Percentiles rank a stretch among this genome's conserved stretches.
These are phyloP conservation scores for Brachionus plicatilis DNA, from an alignment of 1,140 invertebrate genomes.

Conservation along the genomic window DNA sequence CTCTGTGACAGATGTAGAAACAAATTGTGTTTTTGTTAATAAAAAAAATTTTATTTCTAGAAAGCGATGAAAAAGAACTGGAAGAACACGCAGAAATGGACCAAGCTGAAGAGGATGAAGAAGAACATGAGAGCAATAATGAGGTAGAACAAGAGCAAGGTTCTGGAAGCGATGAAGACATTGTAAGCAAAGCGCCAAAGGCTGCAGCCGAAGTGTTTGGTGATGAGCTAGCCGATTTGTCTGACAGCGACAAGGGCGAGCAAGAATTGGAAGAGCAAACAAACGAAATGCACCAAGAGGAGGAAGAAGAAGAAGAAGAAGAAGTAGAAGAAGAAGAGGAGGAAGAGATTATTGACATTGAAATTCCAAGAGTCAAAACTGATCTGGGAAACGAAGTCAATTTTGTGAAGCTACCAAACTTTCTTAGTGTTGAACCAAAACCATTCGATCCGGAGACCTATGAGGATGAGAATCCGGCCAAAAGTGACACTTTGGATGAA, in stretches of 20 bases:
- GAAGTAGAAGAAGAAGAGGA: conserved; percentile 31
- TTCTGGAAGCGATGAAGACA: neutral
- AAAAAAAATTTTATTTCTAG: neutral
- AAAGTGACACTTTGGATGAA: conserved; percentile 30
- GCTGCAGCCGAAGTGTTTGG: conserved; percentile 33
- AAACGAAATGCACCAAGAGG: neutral
- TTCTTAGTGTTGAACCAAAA: conserved; percentile 35
- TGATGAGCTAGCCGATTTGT: conserved; percentile 35
- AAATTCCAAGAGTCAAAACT: conserved; percentile 36
- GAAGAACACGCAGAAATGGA: neutral
- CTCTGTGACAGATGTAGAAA: too few relatives aligned
- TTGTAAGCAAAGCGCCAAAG: neutral
- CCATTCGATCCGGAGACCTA: conserved; percentile 29
- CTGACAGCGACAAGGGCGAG: conserved; percentile 9
- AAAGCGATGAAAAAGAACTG: neutral
- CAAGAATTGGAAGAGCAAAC: neutral
- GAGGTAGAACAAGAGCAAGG: neutral
- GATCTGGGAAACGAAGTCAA: conserved; percentile 33
- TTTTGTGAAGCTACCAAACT: conserved; percentile 36
- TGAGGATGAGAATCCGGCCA: conserved; percentile 12
- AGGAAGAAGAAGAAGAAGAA: conserved; percentile 23
- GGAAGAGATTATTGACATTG: neutral
- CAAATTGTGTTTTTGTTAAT: too few relatives aligned
- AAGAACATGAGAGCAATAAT: conserved; percentile 18
- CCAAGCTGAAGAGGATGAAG: neutral